Conservation (phyloP, 1,140 invertebrate species). For the Hylaeus volcanicus region DNA sequence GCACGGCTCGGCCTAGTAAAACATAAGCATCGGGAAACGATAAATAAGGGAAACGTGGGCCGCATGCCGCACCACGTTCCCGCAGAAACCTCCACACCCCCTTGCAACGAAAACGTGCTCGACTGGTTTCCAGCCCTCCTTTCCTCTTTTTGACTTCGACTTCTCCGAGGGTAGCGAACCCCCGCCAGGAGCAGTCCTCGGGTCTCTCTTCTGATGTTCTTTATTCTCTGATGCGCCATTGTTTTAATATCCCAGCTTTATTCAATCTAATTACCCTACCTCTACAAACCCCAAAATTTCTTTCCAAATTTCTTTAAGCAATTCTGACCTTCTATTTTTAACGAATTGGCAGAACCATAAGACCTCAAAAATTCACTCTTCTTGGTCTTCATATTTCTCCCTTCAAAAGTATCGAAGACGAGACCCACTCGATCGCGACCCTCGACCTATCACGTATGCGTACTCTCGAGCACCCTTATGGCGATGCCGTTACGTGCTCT, state of each 20-base stretch:
- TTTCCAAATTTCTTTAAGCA: too few species aligned
- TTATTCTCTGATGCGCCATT: neutral
- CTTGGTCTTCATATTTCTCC: neutral
- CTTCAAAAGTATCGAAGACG: conserved; percentile 32
- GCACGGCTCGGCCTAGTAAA: conserved; percentile 77
- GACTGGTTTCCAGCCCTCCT: neutral
- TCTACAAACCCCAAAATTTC: too few species aligned
- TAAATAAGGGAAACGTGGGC: conserved; percentile 80
- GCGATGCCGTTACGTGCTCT: conserved; percentile 59
- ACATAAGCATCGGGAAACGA: conserved; percentile 81
- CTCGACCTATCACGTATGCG: conserved; percentile 70
- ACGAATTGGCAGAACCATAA: too few species aligned
- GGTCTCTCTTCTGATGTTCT: conserved; percentile 39
- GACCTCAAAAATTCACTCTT: too few species aligned
- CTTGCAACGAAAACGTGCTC: conserved; percentile 35
- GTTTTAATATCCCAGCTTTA: too few species aligned
- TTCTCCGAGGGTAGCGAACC: conserved; percentile 20
- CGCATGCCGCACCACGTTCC: conserved; percentile 71
- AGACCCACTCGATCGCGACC: conserved; percentile 44
- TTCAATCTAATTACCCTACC: too few species aligned
- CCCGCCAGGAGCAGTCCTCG: conserved; percentile 30
- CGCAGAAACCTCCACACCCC: conserved; percentile 54
- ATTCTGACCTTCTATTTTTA: too few species aligned
- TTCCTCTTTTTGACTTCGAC: neutral
- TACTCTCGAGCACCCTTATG: conserved; percentile 51